Percentiles rank a stretch among this genome's conserved stretches.
Conservation (phyloP, 2,113 vertebrate genomes). For the Ailuropoda melanoleuca region DNA sequence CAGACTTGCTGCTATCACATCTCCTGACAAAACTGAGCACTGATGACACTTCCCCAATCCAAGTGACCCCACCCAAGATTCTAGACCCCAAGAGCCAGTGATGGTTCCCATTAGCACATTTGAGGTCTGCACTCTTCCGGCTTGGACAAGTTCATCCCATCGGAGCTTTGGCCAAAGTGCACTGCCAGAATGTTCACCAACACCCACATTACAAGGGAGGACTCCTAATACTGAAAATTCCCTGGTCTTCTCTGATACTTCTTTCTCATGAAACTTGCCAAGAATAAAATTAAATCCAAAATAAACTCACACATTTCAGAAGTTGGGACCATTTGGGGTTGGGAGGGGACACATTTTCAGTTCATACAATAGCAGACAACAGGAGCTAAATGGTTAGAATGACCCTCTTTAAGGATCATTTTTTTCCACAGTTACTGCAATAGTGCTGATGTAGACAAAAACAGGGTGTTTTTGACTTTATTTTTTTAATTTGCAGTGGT, state of each 20-base stretch:
- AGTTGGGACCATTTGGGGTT: neutral
- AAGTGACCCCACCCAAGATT: conserved; percentile 17
- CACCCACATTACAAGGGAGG: conserved; percentile 25
- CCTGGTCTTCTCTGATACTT: conserved; percentile 39
- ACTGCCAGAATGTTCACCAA: conserved; percentile 27
- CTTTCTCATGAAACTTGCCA: conserved; percentile 60
- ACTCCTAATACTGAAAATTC: neutral
- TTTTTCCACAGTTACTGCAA: neutral
- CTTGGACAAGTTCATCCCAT: neutral
- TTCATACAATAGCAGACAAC: neutral
- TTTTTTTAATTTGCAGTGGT: neutral
- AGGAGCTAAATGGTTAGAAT: neutral
- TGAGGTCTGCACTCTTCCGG: neutral
- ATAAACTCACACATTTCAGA: conserved; percentile 25
- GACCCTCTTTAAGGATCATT: neutral
- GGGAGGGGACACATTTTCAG: neutral
- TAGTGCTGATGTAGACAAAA: neutral
- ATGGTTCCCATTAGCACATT: conserved; percentile 46
- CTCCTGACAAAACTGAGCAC: neutral
- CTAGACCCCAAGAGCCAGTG: neutral
- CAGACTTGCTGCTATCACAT: neutral
- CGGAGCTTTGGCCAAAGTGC: neutral
- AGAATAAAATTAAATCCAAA: conserved; percentile 60
- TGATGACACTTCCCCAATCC: neutral
- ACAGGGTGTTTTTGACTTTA: neutral